These are phyloP conservation scores for Leptocoma aspasia DNA, from an alignment of 2,113 vertebrate genomes.

Conservation along the genomic window DNA sequence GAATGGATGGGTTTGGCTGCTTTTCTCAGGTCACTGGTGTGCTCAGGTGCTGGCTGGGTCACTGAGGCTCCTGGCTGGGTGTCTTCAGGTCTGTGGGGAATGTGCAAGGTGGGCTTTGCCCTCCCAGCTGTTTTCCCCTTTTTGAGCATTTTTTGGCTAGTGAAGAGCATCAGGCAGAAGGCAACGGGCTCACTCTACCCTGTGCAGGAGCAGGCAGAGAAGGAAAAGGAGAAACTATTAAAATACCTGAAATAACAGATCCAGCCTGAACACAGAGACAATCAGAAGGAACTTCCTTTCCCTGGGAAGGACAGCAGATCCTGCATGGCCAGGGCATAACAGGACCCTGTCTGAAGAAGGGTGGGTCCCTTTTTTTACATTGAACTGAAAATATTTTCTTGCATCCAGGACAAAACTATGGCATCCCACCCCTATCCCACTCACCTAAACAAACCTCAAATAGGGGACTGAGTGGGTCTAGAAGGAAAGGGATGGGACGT, in stretches of 20 bases:
- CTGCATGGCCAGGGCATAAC: not conserved
- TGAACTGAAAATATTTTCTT: not conserved
- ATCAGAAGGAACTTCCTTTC: not conserved
- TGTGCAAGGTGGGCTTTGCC: not conserved
- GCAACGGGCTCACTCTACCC: not conserved
- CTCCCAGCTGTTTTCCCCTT: not conserved
- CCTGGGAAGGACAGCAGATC: not conserved
- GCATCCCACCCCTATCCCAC: not conserved
- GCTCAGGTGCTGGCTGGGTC: not conserved
- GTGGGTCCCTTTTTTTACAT: not conserved
- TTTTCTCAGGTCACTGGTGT: not conserved
- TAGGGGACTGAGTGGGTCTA: not conserved
- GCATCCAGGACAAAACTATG: not conserved
- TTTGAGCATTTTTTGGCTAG: not conserved
- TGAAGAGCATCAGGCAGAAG: not conserved
- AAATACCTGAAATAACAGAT: not conserved
- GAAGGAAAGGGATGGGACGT: not conserved
- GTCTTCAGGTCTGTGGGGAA: not conserved
- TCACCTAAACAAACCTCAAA: not conserved
- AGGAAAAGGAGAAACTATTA: not conserved
- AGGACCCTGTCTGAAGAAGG: not conserved
- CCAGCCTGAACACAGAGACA: not conserved
- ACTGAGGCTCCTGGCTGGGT: not conserved
- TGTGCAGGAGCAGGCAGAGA: not conserved
- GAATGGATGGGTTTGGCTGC: not conserved